Evolutionary conservation across 2,888 invertebrate genomes (phyloP), one percentile per base, ranked within the genome.

Genomic region (Idaea biselata): DNA sequence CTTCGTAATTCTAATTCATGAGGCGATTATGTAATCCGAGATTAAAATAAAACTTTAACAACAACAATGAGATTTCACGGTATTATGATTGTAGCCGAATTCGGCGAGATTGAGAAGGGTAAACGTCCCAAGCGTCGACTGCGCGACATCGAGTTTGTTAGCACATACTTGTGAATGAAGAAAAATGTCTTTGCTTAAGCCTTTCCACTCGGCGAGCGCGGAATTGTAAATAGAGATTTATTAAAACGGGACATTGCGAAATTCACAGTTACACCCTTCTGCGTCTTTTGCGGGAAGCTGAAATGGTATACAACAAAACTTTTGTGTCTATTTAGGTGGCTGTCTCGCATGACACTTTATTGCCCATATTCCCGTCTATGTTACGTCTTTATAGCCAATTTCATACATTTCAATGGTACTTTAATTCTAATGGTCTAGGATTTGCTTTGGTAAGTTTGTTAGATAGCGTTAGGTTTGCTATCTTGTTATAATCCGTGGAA

Each of bases 191-290:
- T 80, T 82, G 88, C 87, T 87, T 89, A 90, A 89, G 89, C 87
- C 89, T 86, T 84, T 85, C 87, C 87, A 84, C 88, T 87, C 87
- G 80, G 81, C 84, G 84, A 80, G 85, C 83, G 81, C 78, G 77
- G 87, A 87, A 86, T 86, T 85, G 88, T 87, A 89, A 91, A 91
- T 90, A 89, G 87, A 91, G 91, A 91, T 91, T 91, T 91, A 91
- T 91, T 89, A 88, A 88, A 89, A 88, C 86, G 87, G 86, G 87
- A 84, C 85, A 84, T 76, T 76, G 83, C 80, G 80, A 82, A 83
- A 83, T 83, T 85, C 82, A 72, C 80, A 73, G 79, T 83, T 86
- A 86, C 82, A 82, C 82, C 80, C 81, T 79, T 77, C 76, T 79
- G 75, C 71, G 75, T 79, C 81, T 79, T 77, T 77, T 79, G 75